Evolutionary conservation across 2,797 vertebrate species (phyloP).

Genomic region (Perodicticus potto): DNA sequence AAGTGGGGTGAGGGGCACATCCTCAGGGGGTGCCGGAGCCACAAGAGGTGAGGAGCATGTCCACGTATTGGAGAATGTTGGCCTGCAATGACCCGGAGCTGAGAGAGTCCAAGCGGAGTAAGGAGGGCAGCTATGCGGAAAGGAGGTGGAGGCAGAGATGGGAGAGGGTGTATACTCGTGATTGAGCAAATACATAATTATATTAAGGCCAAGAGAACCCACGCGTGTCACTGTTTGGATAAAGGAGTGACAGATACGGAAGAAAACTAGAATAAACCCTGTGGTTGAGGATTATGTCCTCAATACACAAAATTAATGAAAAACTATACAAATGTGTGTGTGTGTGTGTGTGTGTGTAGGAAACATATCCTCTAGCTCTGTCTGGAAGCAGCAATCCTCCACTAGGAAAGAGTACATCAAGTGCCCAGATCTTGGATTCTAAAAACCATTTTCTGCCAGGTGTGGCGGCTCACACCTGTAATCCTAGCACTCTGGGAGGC

Average conservation of each 20-base stretch:
- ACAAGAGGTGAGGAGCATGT: not conserved
- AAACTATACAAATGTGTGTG: not conserved
- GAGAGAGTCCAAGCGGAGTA: too few relatives aligned
- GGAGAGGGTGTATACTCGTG: not conserved
- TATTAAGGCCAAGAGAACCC: not conserved
- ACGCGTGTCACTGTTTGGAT: not conserved
- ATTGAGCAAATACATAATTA: not conserved
- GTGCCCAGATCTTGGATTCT: not conserved
- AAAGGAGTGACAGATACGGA: not conserved
- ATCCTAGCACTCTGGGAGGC: too few relatives aligned
- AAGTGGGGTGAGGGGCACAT: not conserved
- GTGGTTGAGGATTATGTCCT: not conserved
- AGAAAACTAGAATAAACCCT: not conserved
- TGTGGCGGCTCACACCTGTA: too few relatives aligned
- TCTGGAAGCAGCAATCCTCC: not conserved
- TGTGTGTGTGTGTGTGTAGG: too few relatives aligned
- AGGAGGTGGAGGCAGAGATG: not conserved
- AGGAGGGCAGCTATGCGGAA: not conserved
- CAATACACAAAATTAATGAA: not conserved
- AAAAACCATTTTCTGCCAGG: not conserved
- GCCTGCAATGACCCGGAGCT: not conserved
- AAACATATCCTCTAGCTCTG: not conserved
- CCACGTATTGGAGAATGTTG: not conserved
- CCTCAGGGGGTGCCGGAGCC: not conserved
- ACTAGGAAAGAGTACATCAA: not conserved